Base-by-base conservation (phyloP, 2,888 invertebrate species). In the Phanerotoma sp. region DNA sequence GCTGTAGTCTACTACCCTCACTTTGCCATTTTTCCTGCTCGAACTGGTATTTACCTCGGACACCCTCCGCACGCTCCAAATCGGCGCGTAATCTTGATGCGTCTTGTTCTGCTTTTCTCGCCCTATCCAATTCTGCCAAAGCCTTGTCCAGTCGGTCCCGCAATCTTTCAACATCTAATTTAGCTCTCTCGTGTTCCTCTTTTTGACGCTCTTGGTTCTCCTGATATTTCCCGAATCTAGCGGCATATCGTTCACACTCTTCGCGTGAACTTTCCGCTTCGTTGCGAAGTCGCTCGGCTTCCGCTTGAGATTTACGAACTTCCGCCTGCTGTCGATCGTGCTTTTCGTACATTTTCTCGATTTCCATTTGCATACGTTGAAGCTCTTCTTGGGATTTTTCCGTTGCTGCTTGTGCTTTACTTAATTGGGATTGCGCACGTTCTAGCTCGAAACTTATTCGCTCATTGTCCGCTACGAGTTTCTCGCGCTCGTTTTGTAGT, bases 351-450 rank as follows among this genome's bases (percentile, higher is more conserved):
- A 92, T 87, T 77, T 93, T 94, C 73, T 94, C 94, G 40, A 91
- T 82, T 78, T 94, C 94, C 48, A 92, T 82, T 72, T 93, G 91
- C 67, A 93, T 84, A 67, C 93, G 83, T 1, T 91, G 88, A 66
- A 91, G 84, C 79, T 95, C 95, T 73, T 95, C 94, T 74, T 93
- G 93, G 48, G 89, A 88, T 70, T 93, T 92, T 72, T 94, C 94
- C 58, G 92, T 88, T 5, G 88, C 86, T 10, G 88, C 88, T 72
- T 91, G 91, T 10, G 90, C 87, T 79, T 95, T 94, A 60, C 86
- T 87, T 68, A 88, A 86, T 72, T 93, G 93, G 54, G 90, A 87
- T 79, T 93, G 92, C 0, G 92, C 87, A 59, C 94, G 81, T 66
- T 95, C 94, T 59, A 91, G 80, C 77, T 93, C 93, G 66, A 93